Conservation (phyloP, 1,140 invertebrate species). For the Drosophila takahashii region DNA sequence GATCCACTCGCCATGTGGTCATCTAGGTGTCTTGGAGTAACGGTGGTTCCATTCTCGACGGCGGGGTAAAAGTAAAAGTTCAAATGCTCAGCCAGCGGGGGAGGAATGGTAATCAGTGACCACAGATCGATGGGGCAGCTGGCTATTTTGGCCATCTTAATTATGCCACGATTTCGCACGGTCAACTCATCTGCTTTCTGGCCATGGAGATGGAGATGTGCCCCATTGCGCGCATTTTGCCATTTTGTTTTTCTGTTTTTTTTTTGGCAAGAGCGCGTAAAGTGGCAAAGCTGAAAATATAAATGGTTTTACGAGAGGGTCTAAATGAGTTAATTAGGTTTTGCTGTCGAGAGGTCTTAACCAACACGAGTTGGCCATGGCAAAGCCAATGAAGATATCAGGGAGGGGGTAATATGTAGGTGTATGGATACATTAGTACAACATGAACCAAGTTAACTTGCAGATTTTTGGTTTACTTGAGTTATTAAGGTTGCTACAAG, state of each 20-base stretch:
- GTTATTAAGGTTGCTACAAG: too few relatives aligned
- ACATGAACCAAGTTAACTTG: not conserved
- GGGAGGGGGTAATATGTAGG: conserved; percentile 10
- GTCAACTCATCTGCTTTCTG: conserved; percentile 58
- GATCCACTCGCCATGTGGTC: conserved; percentile 49
- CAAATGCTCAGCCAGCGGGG: conserved; percentile 23
- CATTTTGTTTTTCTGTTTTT: conserved; percentile 1
- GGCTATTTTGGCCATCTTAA: conserved; percentile 28
- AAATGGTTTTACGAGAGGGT: conserved; percentile 47
- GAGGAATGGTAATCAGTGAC: conserved; percentile 37
- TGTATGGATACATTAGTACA: conserved; percentile 4
- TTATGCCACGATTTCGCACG: conserved; percentile 52
- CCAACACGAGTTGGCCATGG: conserved; percentile 33
- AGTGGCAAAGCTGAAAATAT: conserved; percentile 39
- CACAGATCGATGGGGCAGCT: conserved; percentile 27
- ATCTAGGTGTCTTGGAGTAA: conserved; percentile 10
- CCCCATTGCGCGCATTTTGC: conserved; percentile 37
- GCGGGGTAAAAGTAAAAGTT: conserved; percentile 67
- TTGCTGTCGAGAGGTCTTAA: conserved; percentile 38
- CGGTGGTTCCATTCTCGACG: conserved; percentile 25
- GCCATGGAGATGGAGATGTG: conserved; percentile 31
- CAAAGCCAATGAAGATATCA: conserved; percentile 38
- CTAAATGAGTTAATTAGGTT: conserved; percentile 59
- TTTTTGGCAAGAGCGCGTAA: conserved; percentile 29
- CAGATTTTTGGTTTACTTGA: not conserved